Base-by-base conservation (phyloP, 2,888 invertebrate genomes). In the Drosophila picticornis region DNA sequence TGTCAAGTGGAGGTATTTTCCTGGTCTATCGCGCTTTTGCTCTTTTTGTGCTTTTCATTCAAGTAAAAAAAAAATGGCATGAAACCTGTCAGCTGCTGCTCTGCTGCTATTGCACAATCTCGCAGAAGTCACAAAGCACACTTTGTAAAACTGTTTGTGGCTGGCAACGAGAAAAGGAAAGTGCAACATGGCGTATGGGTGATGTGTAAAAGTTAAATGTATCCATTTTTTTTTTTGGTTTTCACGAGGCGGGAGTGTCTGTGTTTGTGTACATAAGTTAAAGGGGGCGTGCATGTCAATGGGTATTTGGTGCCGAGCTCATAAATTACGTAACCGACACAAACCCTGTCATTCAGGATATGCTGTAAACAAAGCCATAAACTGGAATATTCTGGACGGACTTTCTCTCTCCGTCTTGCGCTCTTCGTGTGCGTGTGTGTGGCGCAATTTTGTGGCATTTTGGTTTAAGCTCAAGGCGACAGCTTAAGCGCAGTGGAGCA, bases 191-290 rank as follows among this genome's bases (percentile, higher is more conserved):
- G 86, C 84, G 82, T 69, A 80, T 85, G 86, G 85, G 88, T 83
- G 88, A 86, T 71, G 78, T 57, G 81, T 80, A 82, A 85, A 85
- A 88, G 74, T 85, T 85, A 82, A 85, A 83, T 80, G 88, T 72
- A 75, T 64, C 69, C 81, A 81, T 74, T 77, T 57, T 64, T 32
- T 34, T 62, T 56, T 80, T 77, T 55, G 51, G 19, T 50, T 72
- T 61, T 60, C 50, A 38, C 52, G 10, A 29, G 29, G 1, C 36
- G 27, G 62, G 51, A 22, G 46, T 40, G 40, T 65, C 32, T 32
- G 66, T 50, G 50, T 4, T 43, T 19, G 31, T 32, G 57, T 43
- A 22, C n/a, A n/a, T 36, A 43, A 43, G 62, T 52, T 51, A 53
- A 65, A 51, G 60, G 71, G 56, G 50, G 58, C 55, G 51, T 31